Percentiles rank a stretch among this genome's conserved stretches.
These are phyloP conservation scores for Theristicus caerulescens DNA, from an alignment of 2,113 vertebrate species.

Conservation along the genomic window DNA sequence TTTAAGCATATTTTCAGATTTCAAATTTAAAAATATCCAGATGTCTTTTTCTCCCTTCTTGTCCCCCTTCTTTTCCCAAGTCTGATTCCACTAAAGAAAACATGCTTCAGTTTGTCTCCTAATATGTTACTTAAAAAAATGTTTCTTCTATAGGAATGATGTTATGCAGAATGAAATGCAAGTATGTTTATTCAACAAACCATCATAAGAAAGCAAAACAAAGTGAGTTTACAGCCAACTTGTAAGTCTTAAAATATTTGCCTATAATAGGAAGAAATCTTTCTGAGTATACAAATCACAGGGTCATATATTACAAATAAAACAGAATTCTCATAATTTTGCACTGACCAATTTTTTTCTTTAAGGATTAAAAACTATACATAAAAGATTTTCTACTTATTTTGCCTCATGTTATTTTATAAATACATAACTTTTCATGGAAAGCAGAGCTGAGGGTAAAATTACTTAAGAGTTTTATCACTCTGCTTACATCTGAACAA, in stretches of 20 bases:
- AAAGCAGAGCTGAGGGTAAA: slow-evolving; percentile 19
- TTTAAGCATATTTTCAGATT: background rate
- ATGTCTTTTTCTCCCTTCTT: background rate
- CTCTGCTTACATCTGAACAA: slow-evolving; percentile 22
- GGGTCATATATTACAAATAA: background rate
- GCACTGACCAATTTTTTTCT: background rate
- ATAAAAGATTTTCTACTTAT: background rate
- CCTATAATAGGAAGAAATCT: background rate
- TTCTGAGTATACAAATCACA: background rate
- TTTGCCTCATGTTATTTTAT: background rate
- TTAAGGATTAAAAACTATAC: background rate
- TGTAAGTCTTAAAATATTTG: background rate
- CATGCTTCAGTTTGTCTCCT: background rate
- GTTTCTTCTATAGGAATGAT: background rate
- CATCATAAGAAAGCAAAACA: background rate
- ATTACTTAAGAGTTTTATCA: slow-evolving; percentile 10
- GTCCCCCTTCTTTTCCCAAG: background rate
- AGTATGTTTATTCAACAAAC: background rate
- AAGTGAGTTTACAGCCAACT: background rate
- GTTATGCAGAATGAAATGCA: background rate
- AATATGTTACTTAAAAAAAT: background rate
- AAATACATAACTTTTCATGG: background rate
- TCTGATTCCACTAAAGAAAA: background rate
- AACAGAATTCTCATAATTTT: background rate
- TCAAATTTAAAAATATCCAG: background rate